phyloP scores from a whole-genome alignment of 2,797 vertebrate genomes.

The Sylvilagus floridanus region DNA sequence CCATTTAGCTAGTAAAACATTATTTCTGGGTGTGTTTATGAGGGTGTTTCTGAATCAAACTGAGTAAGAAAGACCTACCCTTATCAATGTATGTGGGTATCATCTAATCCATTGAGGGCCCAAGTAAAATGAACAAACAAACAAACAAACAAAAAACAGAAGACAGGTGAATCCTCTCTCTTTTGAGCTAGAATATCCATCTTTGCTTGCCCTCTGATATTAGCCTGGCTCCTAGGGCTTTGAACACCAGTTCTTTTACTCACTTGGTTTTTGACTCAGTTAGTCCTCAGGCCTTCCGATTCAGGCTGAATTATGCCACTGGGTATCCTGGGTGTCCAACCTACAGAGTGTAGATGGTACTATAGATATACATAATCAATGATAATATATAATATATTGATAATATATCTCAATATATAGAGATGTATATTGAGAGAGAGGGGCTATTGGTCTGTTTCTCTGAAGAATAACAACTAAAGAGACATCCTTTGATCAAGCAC shows the following conservation, averaged over 20 bases:
- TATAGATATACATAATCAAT: no score
- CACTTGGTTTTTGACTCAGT: no score
- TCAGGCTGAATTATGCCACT: no score
- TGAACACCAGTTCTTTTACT: no score
- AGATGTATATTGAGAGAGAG: not conserved
- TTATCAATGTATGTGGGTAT: not conserved
- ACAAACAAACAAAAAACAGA: not conserved
- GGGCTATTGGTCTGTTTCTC: not conserved
- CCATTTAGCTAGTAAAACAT: not conserved
- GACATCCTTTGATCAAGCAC: accelerated
- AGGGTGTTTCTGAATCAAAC: not conserved
- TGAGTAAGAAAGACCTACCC: not conserved
- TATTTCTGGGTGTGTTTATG: not conserved
- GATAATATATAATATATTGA: no score
- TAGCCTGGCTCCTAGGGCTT: not conserved
- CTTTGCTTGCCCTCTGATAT: not conserved
- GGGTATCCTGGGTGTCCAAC: no score
- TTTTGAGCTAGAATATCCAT: not conserved
- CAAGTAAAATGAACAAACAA: not conserved
- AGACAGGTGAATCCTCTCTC: not conserved
- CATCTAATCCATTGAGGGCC: no score
- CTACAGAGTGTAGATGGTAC: not conserved
- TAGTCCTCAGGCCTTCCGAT: not conserved
- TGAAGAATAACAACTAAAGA: not conserved
- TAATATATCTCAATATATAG: not conserved